Base-by-base conservation (phyloP, 1,140 invertebrate species). In the Ladona fulva region DNA sequence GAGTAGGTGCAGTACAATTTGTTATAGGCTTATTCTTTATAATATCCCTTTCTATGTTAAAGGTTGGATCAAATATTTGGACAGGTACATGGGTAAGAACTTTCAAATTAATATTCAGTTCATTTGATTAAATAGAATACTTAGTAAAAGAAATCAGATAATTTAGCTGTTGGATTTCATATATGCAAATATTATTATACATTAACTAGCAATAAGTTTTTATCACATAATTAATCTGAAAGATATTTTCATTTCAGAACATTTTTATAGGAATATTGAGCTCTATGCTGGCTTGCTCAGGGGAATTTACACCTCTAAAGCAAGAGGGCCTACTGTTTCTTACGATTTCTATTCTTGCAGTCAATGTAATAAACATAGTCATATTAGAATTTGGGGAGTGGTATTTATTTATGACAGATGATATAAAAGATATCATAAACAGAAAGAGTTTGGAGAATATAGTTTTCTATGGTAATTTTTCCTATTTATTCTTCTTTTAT, bases 301-400 rank as follows among this genome's bases (percentile, higher is more conserved):
- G 52, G n/a, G 52, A 66, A 22, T 66, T 6, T 66, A 66, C 52
- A 3, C 12, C 52, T 66, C 12, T 66, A 66, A 66, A 66, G 14
- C 86, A 87, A 74, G 85, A 86, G 80, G 81, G 83, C 16, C 81
- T 88, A 19, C 83, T 87, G 8, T 86, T 85, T 77, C 81, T 87
- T 74, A 84, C 85, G 8, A 78, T 86, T 25, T 84, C 85, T 6
- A 84, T 87, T 16, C 81, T 87, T 19, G 81, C 82, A 19, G 81
- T 85, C 12, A 87, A 87, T 78, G 80, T 83, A 19, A 82, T 87
- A 7, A 86, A 87, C 77, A 80, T 84, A 29, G 82, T 87, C 52
- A 80, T 87, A 16, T 80, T 84, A 24, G 86, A 88, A 81, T 78
- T 83, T 16, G 82, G 80, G 19, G 82, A 83, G 78, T 87, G 84